These are phyloP conservation scores for Dryocosmus kuriphilus DNA, from an alignment of 2,888 invertebrate genomes.

Conservation along the genomic window DNA sequence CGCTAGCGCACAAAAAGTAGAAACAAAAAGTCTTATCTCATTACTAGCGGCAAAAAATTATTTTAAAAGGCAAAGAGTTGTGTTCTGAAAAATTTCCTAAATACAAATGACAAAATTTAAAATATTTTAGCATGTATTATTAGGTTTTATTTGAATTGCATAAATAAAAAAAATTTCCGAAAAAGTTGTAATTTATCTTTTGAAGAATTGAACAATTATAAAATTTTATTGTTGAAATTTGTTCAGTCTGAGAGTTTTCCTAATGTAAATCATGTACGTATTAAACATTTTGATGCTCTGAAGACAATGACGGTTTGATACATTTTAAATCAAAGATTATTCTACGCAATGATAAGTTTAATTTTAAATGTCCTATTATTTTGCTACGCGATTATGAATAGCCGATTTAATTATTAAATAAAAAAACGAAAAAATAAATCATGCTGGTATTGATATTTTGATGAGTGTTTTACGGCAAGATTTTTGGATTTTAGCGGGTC, in stretches of 20 bases:
- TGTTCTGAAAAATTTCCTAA: constrained; percentile 23
- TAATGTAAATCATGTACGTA: constrained; percentile 8
- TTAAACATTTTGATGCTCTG: too few species aligned
- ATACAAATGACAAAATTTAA: constrained; percentile 38
- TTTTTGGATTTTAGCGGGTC: constrained; percentile 18
- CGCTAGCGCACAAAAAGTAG: neutral
- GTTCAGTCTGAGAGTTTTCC: constrained; percentile 43
- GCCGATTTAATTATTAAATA: constrained; percentile 55
- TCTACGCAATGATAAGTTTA: constrained; percentile 55
- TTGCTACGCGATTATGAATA: constrained; percentile 58
- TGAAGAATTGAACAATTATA: constrained; percentile 32
- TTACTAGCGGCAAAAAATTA: neutral
- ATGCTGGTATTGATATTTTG: neutral
- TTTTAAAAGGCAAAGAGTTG: too few species aligned
- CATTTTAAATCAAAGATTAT: constrained; percentile 52
- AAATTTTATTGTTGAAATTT: constrained; percentile 19
- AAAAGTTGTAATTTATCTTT: constrained; percentile 34
- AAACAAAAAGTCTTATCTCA: neutral
- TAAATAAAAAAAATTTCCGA: constrained; percentile 16
- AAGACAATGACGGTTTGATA: constrained; percentile 33
- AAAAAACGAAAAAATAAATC: constrained; percentile 48
- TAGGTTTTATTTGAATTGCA: too few species aligned
- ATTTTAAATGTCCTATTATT: constrained; percentile 61
- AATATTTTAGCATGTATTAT: constrained; percentile 41
- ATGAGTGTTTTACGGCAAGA: too few species aligned